Evolutionary conservation across 1,140 invertebrate genomes (phyloP).

Genomic region (Trichoplusia ni): DNA sequence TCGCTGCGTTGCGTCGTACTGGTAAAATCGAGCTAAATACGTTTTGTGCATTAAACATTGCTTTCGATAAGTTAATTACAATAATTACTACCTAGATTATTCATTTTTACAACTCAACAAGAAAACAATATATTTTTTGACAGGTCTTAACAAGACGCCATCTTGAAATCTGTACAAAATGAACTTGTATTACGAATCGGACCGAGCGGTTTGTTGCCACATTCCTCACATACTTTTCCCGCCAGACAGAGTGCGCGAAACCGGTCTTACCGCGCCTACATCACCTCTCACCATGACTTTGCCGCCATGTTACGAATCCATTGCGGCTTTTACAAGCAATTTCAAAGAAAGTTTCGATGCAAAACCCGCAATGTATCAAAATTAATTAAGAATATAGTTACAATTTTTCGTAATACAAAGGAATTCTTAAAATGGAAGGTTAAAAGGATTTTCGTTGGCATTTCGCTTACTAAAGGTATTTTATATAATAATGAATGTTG

Average conservation of each 20-base stretch:
- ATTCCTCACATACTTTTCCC: constrained; percentile 30
- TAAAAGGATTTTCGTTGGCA: neutral
- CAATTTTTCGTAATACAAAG: neutral
- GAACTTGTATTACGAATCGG: neutral
- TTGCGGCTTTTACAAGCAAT: constrained; percentile 15
- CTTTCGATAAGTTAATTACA: no score
- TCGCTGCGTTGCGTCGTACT: no score
- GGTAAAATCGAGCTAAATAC: no score
- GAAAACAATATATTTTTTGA: neutral
- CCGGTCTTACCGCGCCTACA: constrained; percentile 41
- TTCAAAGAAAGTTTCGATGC: neutral
- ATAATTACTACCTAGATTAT: no score
- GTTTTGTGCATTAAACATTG: no score
- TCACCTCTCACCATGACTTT: neutral
- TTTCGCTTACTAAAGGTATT: constrained; percentile 11
- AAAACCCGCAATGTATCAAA: neutral
- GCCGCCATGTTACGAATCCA: neutral
- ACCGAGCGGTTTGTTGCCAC: constrained; percentile 4
- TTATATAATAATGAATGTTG: neutral
- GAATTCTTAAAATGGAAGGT: constrained; percentile 4
- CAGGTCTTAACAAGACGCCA: neutral
- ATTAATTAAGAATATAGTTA: neutral
- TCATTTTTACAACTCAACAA: no score
- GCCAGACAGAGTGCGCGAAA: constrained; percentile 41
- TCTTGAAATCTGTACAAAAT: neutral